Conservation (phyloP, 2,888 invertebrate genomes). For the Tortricodes alternella region DNA sequence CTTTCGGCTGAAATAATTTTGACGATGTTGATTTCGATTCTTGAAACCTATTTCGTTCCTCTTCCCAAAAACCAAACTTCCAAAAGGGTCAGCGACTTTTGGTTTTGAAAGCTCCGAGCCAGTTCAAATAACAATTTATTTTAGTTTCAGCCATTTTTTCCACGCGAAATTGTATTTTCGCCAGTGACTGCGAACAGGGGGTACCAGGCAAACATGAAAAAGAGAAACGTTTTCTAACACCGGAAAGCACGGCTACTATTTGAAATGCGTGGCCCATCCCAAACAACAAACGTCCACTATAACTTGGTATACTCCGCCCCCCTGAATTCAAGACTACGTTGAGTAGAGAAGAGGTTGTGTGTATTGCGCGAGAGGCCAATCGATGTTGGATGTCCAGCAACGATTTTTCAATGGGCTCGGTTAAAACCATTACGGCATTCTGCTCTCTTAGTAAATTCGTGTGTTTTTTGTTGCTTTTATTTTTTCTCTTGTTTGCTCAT, state of each 20-base stretch:
- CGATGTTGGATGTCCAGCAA: conserved; percentile 34
- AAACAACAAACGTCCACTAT: conserved; percentile 38
- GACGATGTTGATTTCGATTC: no score
- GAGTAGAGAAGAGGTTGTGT: neutral
- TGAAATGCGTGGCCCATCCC: conserved; percentile 46
- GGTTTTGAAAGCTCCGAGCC: neutral
- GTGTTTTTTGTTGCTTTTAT: conserved; percentile 8
- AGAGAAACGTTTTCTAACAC: conserved; percentile 49
- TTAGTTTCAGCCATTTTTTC: conserved; percentile 17
- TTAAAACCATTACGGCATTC: conserved; percentile 45
- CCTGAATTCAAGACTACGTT: neutral
- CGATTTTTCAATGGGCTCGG: conserved; percentile 42
- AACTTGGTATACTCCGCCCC: conserved; percentile 35
- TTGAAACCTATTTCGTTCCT: no score
- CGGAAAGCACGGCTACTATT: conserved; percentile 49
- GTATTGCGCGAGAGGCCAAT: conserved; percentile 24
- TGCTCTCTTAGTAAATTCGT: conserved; percentile 38
- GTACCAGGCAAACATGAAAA: conserved; percentile 50
- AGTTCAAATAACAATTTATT: conserved; percentile 14
- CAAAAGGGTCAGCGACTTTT: neutral
- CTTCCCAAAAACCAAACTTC: no score
- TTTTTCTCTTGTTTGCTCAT: conserved; percentile 36
- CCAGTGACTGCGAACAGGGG: conserved; percentile 37
- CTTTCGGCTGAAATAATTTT: no score
- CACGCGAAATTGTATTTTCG: conserved; percentile 40